Conservation (phyloP, 1,140 invertebrate species). For the Solenopsis invicta region DNA sequence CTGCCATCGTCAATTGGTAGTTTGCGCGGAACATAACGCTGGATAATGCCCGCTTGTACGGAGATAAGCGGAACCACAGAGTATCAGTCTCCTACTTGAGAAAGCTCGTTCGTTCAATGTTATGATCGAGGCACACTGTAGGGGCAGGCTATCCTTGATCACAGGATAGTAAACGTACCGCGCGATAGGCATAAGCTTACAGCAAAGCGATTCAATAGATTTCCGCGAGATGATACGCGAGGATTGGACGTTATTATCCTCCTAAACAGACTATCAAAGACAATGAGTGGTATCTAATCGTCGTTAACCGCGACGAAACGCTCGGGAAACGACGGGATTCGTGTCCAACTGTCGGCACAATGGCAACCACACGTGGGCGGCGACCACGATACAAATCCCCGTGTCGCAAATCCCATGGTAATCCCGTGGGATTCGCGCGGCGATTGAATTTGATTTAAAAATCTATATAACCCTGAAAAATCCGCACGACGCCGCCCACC, state of each 20-base stretch:
- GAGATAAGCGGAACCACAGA: constrained; percentile 50
- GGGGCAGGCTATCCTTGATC: constrained; percentile 32
- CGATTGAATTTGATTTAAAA: constrained; percentile 47
- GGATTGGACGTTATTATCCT: constrained; percentile 48
- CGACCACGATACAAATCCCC: constrained; percentile 47
- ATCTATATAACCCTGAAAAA: constrained; percentile 4
- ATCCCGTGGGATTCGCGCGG: constrained; percentile 39
- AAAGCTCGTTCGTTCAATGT: constrained; percentile 54
- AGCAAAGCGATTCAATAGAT: constrained; percentile 62
- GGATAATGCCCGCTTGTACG: constrained; percentile 31
- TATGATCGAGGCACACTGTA: constrained; percentile 27
- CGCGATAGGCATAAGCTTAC: constrained; percentile 41
- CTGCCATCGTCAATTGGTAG: constrained; percentile 38
- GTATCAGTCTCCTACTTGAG: constrained; percentile 51
- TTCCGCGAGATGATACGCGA: constrained; percentile 41
- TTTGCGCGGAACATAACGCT: constrained; percentile 25
- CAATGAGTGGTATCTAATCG: constrained; percentile 52
- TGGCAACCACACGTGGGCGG: not conserved
- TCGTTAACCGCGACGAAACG: constrained; percentile 43
- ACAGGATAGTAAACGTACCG: constrained; percentile 23
- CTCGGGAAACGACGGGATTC: not conserved
- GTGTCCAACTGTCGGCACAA: constrained; percentile 26
- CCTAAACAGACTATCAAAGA: constrained; percentile 60
- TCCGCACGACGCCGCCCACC: not conserved
- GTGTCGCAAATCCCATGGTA: constrained; percentile 49